Evolutionary conservation across 2,888 invertebrate genomes (phyloP), one percentile per base, ranked within the genome.

Genomic region (Octodonta nipae): DNA sequence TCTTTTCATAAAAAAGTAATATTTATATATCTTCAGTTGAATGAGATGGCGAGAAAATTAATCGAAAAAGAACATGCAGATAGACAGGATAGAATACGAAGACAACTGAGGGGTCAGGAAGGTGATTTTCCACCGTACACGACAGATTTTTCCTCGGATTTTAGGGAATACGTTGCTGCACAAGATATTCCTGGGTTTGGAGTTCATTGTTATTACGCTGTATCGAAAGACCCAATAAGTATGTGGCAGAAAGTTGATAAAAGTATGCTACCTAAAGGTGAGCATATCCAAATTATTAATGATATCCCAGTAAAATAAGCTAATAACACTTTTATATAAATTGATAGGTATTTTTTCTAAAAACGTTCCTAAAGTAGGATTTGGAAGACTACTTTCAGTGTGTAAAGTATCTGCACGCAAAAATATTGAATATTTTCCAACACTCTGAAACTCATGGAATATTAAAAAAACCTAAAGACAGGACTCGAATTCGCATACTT

Each of bases 181-280:
- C 67, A 67, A 42, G 59, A 64, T 41, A 66, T 67, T 34, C 64
- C 65, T 16, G 53, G 60, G 35, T 66, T 64, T 46, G 67, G 67
- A 2, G 55, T 65, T 8, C 67, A 68, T 34, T 64, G 60, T n/a
- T 68, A 61, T 41, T 67, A 65, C 42, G 68, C 67, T 1, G 48
- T 63, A 27, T 66, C 66, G 5, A 56, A 48, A 11, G 60, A 65
- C 35, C 64, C 65, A 1, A 37, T 68, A 8, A 44, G 55, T n/a
- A 49, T 48, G 16, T 67, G 66, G 66, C 46, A 53, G 6, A 50
- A 54, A 25, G 33, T 56, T 2, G 55, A 62, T 6, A 54, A 51
- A 24, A 56, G 52, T 2, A 42, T 58, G 6, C 45, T 61, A 30
- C 57, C 60, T 6, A 56, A 53, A 53, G 48, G 55, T 46, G 31